Evolutionary conservation across 2,888 invertebrate species (phyloP), one percentile per base, ranked within the genome.

Genomic region (Drosophila meridiana): DNA sequence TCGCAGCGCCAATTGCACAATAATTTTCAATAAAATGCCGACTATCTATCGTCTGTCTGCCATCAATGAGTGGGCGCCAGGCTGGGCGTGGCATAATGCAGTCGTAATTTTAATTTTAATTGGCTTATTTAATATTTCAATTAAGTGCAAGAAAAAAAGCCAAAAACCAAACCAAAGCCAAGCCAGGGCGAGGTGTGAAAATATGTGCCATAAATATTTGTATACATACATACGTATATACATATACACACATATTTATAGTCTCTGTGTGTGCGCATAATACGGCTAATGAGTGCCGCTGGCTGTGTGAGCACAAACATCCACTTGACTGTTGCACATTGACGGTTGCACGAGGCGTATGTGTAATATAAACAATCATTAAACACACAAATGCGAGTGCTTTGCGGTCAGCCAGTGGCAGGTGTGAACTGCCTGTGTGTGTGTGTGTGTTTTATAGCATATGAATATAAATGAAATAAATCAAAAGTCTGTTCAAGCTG

Each of bases 41-140:
- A 60, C 69, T 87, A 87, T 87, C 90, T 87, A 87, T 87, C 90
- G 64, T 3, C 32, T 57, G 86, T 87, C 86, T 87, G 88, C 64
- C 88, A 87, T 87, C 86, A 63, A 14, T 55, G 47, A 13, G 5
- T 34, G 14, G 26, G 47, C 26, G 40, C 34, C 30, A 20, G 14
- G 3, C 20, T 55, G 48, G 67, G 69, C 64, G 64, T 76, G 61
- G 73, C 73, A 75, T 89, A 75, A 78, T 90, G 75, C 78, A 68
- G 61, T 60, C 59, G 81, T 89, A 79, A 88, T 88, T 90, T 87
- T 81, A 83, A 87, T 91, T 90, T 88, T 88, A 88, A 88, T 88
- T 88, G 87, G 91, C 87, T 88, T 88, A 90, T 88, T 88, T 91
- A 90, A 91, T 83, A 83, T 88, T 91, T 88, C 87, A 88, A 88